phyloP scores from a whole-genome alignment of 1,140 invertebrate species.

The Colletes gigas region DNA sequence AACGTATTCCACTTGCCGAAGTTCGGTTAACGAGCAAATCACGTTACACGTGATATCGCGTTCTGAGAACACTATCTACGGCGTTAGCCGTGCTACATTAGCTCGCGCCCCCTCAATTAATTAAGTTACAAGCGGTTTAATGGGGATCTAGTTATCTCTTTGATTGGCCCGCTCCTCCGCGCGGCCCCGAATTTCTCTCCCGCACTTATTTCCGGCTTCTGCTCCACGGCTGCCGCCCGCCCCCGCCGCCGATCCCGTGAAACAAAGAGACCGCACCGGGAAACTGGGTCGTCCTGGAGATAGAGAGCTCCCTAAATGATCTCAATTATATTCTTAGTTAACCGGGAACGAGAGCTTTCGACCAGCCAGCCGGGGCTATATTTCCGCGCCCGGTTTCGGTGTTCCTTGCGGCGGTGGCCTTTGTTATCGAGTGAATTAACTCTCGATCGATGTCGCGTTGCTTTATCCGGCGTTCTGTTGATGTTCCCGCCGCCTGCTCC shows the following conservation, averaged over 20 bases:
- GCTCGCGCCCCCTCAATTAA: conserved; percentile 41
- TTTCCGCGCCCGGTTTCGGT: background rate
- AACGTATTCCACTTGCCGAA: conserved; percentile 39
- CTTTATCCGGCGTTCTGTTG: background rate
- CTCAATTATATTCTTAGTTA: conserved; percentile 47
- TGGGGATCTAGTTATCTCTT: conserved; percentile 55
- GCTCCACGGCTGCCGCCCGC: background rate
- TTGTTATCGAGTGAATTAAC: background rate
- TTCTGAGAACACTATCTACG: conserved; percentile 48
- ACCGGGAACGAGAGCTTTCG: conserved; percentile 5
- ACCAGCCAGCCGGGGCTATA: too few relatives aligned
- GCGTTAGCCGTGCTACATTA: conserved; percentile 51
- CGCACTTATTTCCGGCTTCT: conserved; percentile 33
- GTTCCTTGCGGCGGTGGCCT: background rate
- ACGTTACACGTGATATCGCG: conserved; percentile 56
- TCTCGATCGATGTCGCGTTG: background rate
- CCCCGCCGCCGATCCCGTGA: conserved; percentile 6
- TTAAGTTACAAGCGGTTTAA: conserved; percentile 56
- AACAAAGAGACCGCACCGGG: conserved; percentile 32
- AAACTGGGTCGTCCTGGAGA: conserved; percentile 26
- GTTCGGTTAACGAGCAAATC: conserved; percentile 53
- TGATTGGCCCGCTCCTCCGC: conserved; percentile 31
- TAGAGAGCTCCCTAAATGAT: conserved; percentile 36
- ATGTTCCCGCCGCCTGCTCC: too few relatives aligned
- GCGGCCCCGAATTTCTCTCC: conserved; percentile 25